Evolutionary conservation across 2,888 invertebrate genomes (phyloP).

Genomic region (Drosophila paramelanica): DNA sequence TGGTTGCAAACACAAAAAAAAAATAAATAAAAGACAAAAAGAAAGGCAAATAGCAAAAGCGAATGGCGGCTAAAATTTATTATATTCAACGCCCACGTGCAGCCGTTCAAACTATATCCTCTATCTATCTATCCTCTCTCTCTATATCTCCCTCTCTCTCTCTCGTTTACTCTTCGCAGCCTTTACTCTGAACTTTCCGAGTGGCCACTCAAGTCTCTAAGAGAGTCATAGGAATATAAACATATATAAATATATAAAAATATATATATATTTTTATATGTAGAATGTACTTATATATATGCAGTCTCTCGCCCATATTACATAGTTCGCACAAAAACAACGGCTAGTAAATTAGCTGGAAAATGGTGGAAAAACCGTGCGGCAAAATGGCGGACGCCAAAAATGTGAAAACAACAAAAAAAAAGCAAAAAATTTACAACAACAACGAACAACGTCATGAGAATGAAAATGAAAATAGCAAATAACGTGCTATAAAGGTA

Average conservation of each 20-base stretch:
- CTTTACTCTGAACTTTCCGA: slow-evolving; percentile 29
- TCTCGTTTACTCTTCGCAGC: not conserved
- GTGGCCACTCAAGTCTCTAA: slow-evolving; percentile 55
- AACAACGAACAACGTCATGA: slow-evolving; percentile 24
- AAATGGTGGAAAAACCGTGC: slow-evolving; percentile 72
- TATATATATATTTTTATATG: not conserved
- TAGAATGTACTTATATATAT: slow-evolving; percentile 6
- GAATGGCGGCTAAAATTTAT: slow-evolving; percentile 72
- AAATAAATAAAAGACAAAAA: slow-evolving; percentile 15
- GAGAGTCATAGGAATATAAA: slow-evolving; percentile 65
- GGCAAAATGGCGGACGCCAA: slow-evolving; percentile 75
- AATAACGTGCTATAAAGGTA: slow-evolving; percentile 54
- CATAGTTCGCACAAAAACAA: slow-evolving; percentile 65
- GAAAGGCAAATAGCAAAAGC: slow-evolving; percentile 69
- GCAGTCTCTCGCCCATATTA: not conserved
- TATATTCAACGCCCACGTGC: slow-evolving; percentile 63
- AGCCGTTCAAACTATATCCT: too few relatives aligned
- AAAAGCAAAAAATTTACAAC: slow-evolving; percentile 30
- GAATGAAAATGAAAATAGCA: slow-evolving; percentile 53
- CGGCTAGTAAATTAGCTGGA: slow-evolving; percentile 76
- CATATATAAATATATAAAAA: slow-evolving; percentile 13
- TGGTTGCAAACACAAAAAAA: slow-evolving; percentile 10
- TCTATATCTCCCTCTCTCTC: not conserved
- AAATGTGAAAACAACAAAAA: slow-evolving; percentile 53
- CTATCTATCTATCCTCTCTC: slow-evolving; percentile 14